Evolutionary conservation across 2,113 vertebrate species (phyloP), one percentile per base, ranked within the genome.

Genomic region (Coptodon rendalli): DNA sequence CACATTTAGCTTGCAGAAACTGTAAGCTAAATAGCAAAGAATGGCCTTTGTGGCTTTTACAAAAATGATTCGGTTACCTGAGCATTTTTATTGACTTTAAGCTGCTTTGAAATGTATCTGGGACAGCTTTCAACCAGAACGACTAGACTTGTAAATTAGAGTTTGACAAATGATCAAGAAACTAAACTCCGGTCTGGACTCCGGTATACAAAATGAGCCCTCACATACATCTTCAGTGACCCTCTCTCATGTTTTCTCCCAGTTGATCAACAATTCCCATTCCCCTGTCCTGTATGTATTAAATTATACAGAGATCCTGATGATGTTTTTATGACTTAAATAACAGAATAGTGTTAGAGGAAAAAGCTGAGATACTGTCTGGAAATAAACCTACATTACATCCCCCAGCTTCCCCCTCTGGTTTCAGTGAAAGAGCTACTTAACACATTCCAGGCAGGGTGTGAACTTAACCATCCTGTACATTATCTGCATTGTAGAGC

Each of bases 401-500:
- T 6, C 71, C 52, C 68, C 22, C 27, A 19, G 2, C 22, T 34
- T 52, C 8, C 17, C 59, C 61, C 81, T 63, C 63, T 2, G 82
- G 90, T 93, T 92, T 92, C 85, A 85, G 24, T 53, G 83, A 83
- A 86, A 89, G 14, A 82, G 16, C 9, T 31, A 61, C 19, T 89
- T 92, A 13, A 53, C 84, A 93, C 89, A 94, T 94, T 93, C 93
- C 93, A 82, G 27, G 4, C 5, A 17, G 36, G 92, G 91, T 91
- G 94, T 92, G 87, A 94, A 73, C 71, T 79, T 13, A 79, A 43
- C 76, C 24, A 29, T 48, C 50, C 27, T 63, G 0, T 29, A 54
- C 50, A 52, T 31, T 14, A 11, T 27, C 8, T 3, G 24, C 56
- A 16, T 17, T 79, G 43, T 29, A n/a, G 6, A 22, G 24, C 16